Conservation (phyloP, 2,888 invertebrate species). For the Macroteleia sp. region DNA sequence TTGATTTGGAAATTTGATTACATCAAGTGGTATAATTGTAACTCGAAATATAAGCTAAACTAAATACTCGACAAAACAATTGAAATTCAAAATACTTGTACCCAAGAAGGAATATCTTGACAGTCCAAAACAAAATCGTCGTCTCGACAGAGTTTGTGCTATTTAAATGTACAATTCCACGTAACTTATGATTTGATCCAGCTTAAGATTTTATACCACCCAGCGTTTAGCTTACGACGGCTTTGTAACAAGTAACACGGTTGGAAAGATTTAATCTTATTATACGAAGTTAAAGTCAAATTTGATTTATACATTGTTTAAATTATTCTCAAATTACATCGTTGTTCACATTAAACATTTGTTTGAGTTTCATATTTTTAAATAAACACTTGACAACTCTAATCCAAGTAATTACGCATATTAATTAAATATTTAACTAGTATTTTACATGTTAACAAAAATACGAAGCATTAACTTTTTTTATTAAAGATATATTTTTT, state of each 20-base stretch:
- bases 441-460: too few species aligned
- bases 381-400: too few species aligned
- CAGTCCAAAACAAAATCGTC: constrained; percentile 35
- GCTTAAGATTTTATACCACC: constrained; percentile 35
- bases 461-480: too few species aligned
- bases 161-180: constrained; percentile 29
- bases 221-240: constrained; percentile 32
- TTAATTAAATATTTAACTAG: too few species aligned
- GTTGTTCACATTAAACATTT: too few species aligned
- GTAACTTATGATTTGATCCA: constrained; percentile 51
- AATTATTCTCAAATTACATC: constrained; percentile 35
- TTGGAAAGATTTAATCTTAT: constrained; percentile 49
- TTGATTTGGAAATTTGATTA: not conserved
- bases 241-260: constrained; percentile 43
- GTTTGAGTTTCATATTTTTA: constrained; percentile 34
- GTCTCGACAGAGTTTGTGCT: constrained; percentile 20
- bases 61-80: constrained; percentile 6
- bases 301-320: constrained; percentile 44
- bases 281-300: constrained; percentile 47
- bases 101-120: not conserved
- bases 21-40: not conserved
- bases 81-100: not conserved
- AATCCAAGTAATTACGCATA: not conserved
- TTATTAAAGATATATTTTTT: too few species aligned
- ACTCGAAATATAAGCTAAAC: not conserved